Evolutionary conservation across 2,888 invertebrate genomes (phyloP), one percentile per base, ranked within the genome.

Genomic region (Sarcophaga caerulescens): DNA sequence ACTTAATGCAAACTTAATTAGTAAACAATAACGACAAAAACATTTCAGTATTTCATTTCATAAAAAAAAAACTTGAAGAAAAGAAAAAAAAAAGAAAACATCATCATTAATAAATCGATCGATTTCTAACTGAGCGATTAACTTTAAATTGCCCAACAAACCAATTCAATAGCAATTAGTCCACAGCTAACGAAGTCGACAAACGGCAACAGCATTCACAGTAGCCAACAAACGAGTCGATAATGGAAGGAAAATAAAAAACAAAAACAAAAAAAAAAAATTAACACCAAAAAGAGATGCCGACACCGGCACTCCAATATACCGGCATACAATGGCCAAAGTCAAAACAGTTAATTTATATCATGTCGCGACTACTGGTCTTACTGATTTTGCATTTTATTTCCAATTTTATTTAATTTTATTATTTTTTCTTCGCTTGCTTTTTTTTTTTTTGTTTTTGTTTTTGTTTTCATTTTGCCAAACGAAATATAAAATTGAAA

Each of bases 361-460:
- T 91, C 90, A 90, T 91, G 91, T 91, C 91, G 90, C 92, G 92
- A 91, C 91, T 91, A 91, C 91, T 91, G 91, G 92, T 91, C 91
- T 91, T 91, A 91, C 91, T 91, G 90, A 91, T 89, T 92, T 91
- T 89, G 90, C 90, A 92, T 91, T 90, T 92, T 69, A 73, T 77
- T 85, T 74, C 47, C 8, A 59, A 19, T 66, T 74, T 45, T 59
- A 52, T 66, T 66, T 35, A 60, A 62, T 14, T 23, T 19, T 35
- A 35, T 35, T 35, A 45, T 73, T 23, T 44, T 62, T 47, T 25
- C 62, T 52, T 52, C 52, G 14, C 45, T 63, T 63, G 8, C 0
- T 5, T 19, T 14, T 63, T 62, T n/a, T 4, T 21, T 19, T 19
- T 62, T 60, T 60, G 12, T 73, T 44, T 52, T 1, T 25, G 14